Conservation (phyloP, 2,888 invertebrate genomes). For the Thymelicus lineola region DNA sequence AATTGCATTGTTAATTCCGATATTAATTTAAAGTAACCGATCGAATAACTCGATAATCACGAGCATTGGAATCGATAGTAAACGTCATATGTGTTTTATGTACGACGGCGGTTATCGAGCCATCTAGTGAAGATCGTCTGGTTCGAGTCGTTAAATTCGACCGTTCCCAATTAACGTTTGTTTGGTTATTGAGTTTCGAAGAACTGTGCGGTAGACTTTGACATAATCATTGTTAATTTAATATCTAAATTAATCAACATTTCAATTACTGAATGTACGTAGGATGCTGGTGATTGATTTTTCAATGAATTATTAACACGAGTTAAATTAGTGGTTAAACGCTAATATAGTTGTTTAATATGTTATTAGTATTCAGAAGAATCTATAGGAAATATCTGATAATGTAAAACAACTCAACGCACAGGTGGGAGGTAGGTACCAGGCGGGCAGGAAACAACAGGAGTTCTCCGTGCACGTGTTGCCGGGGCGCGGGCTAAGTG, state of each 20-base stretch:
- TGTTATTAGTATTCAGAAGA: too few species aligned
- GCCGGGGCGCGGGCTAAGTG: slow-evolving; percentile 43
- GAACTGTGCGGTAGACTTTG: slow-evolving; percentile 4
- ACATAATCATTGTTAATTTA: background rate
- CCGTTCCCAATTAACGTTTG: slow-evolving; percentile 1
- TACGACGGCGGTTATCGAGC: slow-evolving; percentile 12
- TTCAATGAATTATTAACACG: too few species aligned
- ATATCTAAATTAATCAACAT: background rate
- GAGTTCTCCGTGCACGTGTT: slow-evolving; percentile 14
- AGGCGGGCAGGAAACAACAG: background rate
- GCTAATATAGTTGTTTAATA: too few species aligned
- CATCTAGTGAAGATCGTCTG: slow-evolving; percentile 12
- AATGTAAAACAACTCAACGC: background rate
- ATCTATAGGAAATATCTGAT: too few species aligned
- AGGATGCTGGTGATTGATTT: too few species aligned
- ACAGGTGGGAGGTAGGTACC: background rate
- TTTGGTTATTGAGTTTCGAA: slow-evolving; percentile 3
- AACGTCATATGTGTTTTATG: slow-evolving; percentile 28
- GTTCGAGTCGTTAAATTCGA: slow-evolving; percentile 15
- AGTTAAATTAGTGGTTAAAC: too few species aligned
- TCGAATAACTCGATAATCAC: slow-evolving; percentile 23
- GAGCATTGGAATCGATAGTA: slow-evolving; percentile 11
- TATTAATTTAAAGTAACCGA: slow-evolving; percentile 30
- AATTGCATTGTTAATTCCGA: slow-evolving; percentile 29
- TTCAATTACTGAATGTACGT: background rate